Evolutionary conservation across 2,113 vertebrate genomes (phyloP).

Genomic region (Odobenus rosmarus): DNA sequence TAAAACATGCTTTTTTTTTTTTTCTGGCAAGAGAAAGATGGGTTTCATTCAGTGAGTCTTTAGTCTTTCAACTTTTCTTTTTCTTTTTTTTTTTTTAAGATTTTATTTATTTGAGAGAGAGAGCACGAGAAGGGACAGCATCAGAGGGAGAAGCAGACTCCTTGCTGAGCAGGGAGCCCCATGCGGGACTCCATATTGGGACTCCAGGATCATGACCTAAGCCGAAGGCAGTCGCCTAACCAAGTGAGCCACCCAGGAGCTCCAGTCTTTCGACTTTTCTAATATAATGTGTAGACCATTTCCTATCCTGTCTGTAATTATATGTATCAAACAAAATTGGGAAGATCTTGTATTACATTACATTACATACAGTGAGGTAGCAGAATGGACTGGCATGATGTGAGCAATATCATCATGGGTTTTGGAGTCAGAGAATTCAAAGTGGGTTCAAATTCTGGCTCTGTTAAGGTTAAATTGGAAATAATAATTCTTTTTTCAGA

Average conservation of each 20-base stretch:
- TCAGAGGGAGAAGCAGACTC: too few species aligned
- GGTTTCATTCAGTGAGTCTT: not conserved
- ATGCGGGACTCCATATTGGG: too few species aligned
- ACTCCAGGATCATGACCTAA: too few species aligned
- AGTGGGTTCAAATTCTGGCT: not conserved
- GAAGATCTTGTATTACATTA: not conserved
- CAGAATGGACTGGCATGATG: not conserved
- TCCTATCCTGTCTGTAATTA: not conserved
- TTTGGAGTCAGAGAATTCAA: not conserved
- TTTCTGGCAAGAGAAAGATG: not conserved
- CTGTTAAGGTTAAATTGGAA: not conserved
- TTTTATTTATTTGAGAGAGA: too few species aligned
- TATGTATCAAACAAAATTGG: not conserved
- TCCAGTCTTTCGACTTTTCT: not conserved
- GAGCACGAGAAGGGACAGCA: too few species aligned
- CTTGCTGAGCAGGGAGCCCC: too few species aligned
- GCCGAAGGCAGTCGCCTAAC: too few species aligned
- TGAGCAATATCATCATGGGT: not conserved
- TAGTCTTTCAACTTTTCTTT: not conserved
- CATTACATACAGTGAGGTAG: rapidly evolving
- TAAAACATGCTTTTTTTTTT: not conserved
- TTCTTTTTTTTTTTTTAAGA: too few species aligned
- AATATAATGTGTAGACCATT: not conserved
- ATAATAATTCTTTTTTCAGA: not conserved
- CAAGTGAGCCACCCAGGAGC: too few species aligned